Base-by-base conservation (phyloP, 1,140 invertebrate species). In the Heliconius nattereri region DNA sequence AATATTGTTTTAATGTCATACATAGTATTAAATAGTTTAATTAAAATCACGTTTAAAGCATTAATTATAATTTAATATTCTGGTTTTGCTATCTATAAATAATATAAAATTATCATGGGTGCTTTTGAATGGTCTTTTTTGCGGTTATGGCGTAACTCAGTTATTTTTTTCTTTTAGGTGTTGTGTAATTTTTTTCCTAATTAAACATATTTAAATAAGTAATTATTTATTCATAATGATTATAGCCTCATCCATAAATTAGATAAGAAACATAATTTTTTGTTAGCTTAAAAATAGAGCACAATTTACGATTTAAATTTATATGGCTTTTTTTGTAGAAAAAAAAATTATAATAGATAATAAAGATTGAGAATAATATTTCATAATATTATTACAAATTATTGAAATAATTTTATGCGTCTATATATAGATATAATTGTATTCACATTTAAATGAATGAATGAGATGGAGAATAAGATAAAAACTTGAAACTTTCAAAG, bases 1-100 rank as follows among this genome's bases (percentile, higher is more conserved):
- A 81, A 81, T 78, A 83, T 79, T 83, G 78, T 80, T 83, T 77
- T 77, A 81, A 80, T 73, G 26, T 71, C 72, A 73, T 57, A 73
- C 72, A 73, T 57, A 73, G 71, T 72, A 72, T 52, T 79, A 72
- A 76, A 76, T 81, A 78, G 78, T 81, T 81, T 26, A 66, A 66
- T 66, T 29, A 66, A 57, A 66, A 66, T 66, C 60, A 66, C 60
- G 60, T 66, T 66, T 66, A 66, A 66, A 9, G 2, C 5, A 29
- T 66, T 66, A 66, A 66, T 16, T 66, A 16, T 66, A 29, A 9
- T 23, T 26, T 66, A 29, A 7, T 66, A 66, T 29, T 66, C 60
- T 66, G 7, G 26, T 66, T 66, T 66, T 29, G 11, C 13, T 26
- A 66, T 66, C 60, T 29, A 66, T 29, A 26, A 3, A 66, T 66